Base-by-base conservation (phyloP, 2,888 invertebrate genomes). In the Drosophila trichaetosa region DNA sequence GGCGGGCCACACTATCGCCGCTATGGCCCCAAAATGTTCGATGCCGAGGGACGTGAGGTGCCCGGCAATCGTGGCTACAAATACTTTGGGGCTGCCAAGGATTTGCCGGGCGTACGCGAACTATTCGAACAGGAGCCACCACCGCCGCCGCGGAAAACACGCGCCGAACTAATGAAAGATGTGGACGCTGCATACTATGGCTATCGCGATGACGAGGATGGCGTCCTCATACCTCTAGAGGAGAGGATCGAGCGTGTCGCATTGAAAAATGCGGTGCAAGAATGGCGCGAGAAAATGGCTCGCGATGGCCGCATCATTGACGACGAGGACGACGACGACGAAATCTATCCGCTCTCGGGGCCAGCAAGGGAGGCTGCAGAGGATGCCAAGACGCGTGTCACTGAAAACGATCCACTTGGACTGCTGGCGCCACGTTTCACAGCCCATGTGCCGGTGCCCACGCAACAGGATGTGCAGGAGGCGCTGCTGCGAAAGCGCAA, bases 121-220 rank as follows among this genome's bases (percentile, higher is more conserved):
- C 93, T 99, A 38, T 99, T 99, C 94, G 98, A 99, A 92, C 98
- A 99, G 92, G 98, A 98, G 92, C 97, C 98, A 13, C 98, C 98
- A 18, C 96, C 97, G 60, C 96, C 97, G 7, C 97, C 97, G 18
- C 95, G 98, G 31, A 98, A 98, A 93, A 98, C 98, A 0, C 95
- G 99, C 61, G 98, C 97, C 0, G 99, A 99, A 92, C 94, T 99
- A 59, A 99, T 99, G 99, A 97, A 98, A 83, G 97, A 99, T 91
- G 98, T 99, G 46, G 99, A 99, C 94, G 99, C 99, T 0, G 98
- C 99, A 93, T 99, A 99, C 94, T 99, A 99, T 93, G 99, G 99
- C 0, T 99, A 99, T 93, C 94, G 99, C 87, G 99, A 99, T 93
- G 99, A 99, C 88, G 99, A 99, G 91, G 99, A 99, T 93, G 99